phyloP scores from a whole-genome alignment of 1,140 invertebrate species.

The Lineus longissimus region DNA sequence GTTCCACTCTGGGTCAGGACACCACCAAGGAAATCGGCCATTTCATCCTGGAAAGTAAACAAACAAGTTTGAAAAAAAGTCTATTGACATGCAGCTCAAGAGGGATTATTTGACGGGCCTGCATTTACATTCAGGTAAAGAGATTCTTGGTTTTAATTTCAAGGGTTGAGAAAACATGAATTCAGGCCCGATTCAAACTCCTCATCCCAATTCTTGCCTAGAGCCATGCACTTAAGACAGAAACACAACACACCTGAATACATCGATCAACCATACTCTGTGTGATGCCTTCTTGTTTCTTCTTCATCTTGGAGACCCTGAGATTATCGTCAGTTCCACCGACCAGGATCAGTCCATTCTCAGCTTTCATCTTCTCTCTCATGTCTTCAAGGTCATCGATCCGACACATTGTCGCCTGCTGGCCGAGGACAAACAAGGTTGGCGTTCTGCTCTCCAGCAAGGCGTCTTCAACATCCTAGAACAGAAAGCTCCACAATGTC shows the following conservation, averaged over 20 bases:
- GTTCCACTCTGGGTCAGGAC: constrained; percentile 31
- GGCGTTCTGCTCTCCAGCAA: constrained; percentile 71
- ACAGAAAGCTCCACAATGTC: too few species aligned
- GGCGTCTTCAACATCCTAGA: constrained; percentile 69
- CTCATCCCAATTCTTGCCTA: neutral
- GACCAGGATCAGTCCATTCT: constrained; percentile 75
- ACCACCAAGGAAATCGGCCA: constrained; percentile 45
- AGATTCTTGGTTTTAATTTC: too few species aligned
- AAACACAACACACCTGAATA: constrained; percentile 56
- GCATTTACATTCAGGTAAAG: too few species aligned
- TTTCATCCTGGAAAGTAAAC: constrained; percentile 37
- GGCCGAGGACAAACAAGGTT: constrained; percentile 76
- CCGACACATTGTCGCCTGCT: constrained; percentile 64
- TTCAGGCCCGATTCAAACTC: too few species aligned
- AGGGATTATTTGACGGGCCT: neutral
- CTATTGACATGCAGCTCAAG: neutral
- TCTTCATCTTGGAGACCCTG: constrained; percentile 67
- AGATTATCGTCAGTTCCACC: constrained; percentile 76
- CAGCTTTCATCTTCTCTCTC: constrained; percentile 68
- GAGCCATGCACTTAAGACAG: neutral
- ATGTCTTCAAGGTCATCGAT: constrained; percentile 75
- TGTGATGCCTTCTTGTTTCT: constrained; percentile 70
- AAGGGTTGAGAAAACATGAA: too few species aligned
- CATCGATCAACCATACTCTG: constrained; percentile 78
- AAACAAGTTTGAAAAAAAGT: too few species aligned